Evolutionary conservation across 1,140 invertebrate species (phyloP), one percentile per base, ranked within the genome.

Genomic region (Popillia japonica): DNA sequence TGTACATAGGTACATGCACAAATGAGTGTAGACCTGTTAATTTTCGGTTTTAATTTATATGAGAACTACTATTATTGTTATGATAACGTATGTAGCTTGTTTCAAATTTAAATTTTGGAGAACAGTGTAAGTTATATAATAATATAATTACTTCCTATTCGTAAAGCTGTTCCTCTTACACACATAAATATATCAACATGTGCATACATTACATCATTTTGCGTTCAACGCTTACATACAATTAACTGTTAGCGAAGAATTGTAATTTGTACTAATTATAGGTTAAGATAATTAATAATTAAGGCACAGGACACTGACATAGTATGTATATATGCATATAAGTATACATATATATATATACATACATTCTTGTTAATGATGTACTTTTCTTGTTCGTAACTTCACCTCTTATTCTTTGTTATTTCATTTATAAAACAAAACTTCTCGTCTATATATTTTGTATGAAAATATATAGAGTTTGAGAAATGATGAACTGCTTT

Each of bases 241-340:
- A 48, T 68, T 34, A 23, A 27, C 20, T 10, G 27, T 20, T 68
- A 23, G 27, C 4, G 27, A 4, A 34, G 27, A 68, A 3, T 68
- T 68, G 22, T 68, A 68, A 68, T 68, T 68, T 27, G 8, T 14
- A 34, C 61, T 68, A 68, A 68, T 68, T 68, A 68, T 22, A 68
- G 61, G 61, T 68, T 68, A 68, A 68, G 61, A 74, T 74, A 74
- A 78, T 48, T 79, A 61, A 79, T 80, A 79, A 76, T 40, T 68
- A 79, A 78, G 88, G 87, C 87, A 90, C 91, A 92, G 91, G 92
- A 92, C 91, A 92, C 92, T 92, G 91, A 91, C 91, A 92, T 90
- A 87, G 61, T 68, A 68, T 68, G 22, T 22, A 22, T 68, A 9
- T 34, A 34, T 34, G 4, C 4, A 4, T 34, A 34, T 34, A 34